These are phyloP conservation scores for Bhutanitis thaidina DNA, from an alignment of 2,888 invertebrate genomes.

Conservation along the genomic window DNA sequence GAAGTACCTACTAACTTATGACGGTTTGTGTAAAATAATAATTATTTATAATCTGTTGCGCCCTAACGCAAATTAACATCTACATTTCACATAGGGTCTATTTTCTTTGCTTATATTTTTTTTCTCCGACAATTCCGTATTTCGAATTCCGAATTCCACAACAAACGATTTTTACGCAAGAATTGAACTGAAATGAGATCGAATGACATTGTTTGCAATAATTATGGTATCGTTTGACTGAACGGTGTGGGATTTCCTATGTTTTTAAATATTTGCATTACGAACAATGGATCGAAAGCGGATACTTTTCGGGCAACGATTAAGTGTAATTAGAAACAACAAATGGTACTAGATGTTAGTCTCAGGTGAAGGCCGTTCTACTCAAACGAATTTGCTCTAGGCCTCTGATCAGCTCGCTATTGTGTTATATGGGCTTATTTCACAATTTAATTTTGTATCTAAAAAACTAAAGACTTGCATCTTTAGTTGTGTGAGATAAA, in stretches of 20 bases:
- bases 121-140: background rate
- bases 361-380: slow-evolving; percentile 7
- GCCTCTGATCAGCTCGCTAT: too few relatives aligned
- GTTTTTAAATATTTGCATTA: slow-evolving; percentile 51
- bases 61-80: background rate
- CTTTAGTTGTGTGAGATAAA: too few relatives aligned
- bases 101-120: slow-evolving; percentile 9
- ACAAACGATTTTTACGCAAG: slow-evolving; percentile 32
- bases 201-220: slow-evolving; percentile 59
- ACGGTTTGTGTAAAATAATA: too few relatives aligned
- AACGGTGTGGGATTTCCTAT: slow-evolving; percentile 42
- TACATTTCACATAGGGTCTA: background rate
- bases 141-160: slow-evolving; percentile 5
- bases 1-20: too few relatives aligned
- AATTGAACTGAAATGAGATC: slow-evolving; percentile 42
- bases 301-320: slow-evolving; percentile 48
- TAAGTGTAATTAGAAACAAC: slow-evolving; percentile 33
- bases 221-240: slow-evolving; percentile 55
- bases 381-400: too few relatives aligned
- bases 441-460: too few relatives aligned
- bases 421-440: too few relatives aligned
- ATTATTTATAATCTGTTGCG: too few relatives aligned
- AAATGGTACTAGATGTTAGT: background rate
- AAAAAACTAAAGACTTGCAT: too few relatives aligned
- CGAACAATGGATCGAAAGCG: slow-evolving; percentile 45